A percentile compares a stretch with the other conserved stretches of the same genome.
Evolutionary conservation across 2,113 vertebrate species (phyloP).

Genomic region (Apeltes quadracus): DNA sequence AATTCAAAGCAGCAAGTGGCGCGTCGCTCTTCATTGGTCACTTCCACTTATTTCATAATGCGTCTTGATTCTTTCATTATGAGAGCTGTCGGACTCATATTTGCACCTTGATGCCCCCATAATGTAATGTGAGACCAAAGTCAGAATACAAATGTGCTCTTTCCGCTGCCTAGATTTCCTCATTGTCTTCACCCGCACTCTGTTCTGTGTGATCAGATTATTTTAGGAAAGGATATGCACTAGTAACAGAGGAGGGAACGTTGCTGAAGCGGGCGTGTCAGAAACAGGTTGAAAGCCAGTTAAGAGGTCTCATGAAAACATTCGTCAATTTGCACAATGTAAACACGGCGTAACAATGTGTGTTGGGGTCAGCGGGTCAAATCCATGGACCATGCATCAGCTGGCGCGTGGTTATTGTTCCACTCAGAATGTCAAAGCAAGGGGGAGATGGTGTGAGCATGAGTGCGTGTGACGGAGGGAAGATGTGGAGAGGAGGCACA

Average conservation of each 20-base stretch:
- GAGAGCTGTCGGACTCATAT: slow-evolving; percentile 96
- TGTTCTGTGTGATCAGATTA: slow-evolving; percentile 20
- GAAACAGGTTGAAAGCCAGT: slow-evolving; percentile 37
- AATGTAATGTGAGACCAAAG: slow-evolving; percentile 88
- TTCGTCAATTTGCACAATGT: slow-evolving; percentile 77
- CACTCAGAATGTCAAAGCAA: slow-evolving; percentile 57
- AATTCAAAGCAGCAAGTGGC: slow-evolving; percentile 88
- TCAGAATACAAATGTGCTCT: slow-evolving; percentile 84
- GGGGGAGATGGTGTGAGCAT: slow-evolving; percentile 42
- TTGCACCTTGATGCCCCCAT: slow-evolving; percentile 93
- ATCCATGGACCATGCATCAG: slow-evolving; percentile 78
- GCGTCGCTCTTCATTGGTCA: slow-evolving; percentile 88
- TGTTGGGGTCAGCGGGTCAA: slow-evolving; percentile 75
- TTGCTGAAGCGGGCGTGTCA: slow-evolving; percentile 34
- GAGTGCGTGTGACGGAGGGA: slow-evolving; percentile 53
- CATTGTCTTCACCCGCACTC: slow-evolving; percentile 35
- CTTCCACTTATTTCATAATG: slow-evolving; percentile 92
- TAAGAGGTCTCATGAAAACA: slow-evolving; percentile 71
- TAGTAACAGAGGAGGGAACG: slow-evolving; percentile 8
- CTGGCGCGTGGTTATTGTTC: slow-evolving; percentile 77
- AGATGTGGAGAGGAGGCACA: slow-evolving; percentile 54
- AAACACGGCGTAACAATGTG: slow-evolving; percentile 78
- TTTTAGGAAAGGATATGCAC: slow-evolving; percentile 26
- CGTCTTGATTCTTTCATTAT: slow-evolving; percentile 90
- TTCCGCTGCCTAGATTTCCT: slow-evolving; percentile 44